Evolutionary conservation across 30 jellyfish, hydroid and myxozoan species (phyloP), one percentile per base, ranked within the genome.

Genomic region (Pelagia noctiluca): DNA sequence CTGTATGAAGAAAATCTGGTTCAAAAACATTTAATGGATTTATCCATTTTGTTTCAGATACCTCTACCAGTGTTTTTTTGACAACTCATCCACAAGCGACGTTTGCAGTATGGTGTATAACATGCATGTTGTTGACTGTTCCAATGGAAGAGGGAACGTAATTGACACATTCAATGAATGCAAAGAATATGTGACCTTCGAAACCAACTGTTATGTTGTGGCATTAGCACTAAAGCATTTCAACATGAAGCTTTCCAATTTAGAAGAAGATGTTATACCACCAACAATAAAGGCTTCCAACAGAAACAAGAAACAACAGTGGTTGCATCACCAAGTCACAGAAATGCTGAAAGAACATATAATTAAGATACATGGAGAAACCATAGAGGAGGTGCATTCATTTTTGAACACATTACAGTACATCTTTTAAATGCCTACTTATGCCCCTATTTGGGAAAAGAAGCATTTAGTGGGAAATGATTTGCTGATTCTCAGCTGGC

Each of bases 261-360:
- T 37, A 61, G 73, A 61, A 61, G 34, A 61, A 61, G 73, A 61
- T 61, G 34, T 61, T 18, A 61, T 61, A 61, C 73, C 73, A 61
- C 73, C 73, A 61, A 61, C 73, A 61, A 61, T 61, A 21, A 61
- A 37, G 73, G 8, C 73, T 61, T 61, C 48, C 73, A 18, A 61
- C 73, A 61, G 35, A 61, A 61, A 61, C 46, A 61, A 61, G n/a
- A 61, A 24, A 18, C 73, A 61, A 61, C 48, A 61, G 35, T 61
- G 73, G 73, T 18, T 61, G 73, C 73, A 61, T 61, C 73, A 61
- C 34, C 73, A 61, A 61, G 73, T 61, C 29, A 61, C 73, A 61
- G 73, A 61, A 61, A 61, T 61, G 73, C 73, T 61, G 73, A 61
- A 61, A 13, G 73, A 61, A 61, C 73, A 61, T 18, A 61, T 61